These are phyloP conservation scores for Plecturocebus donacophilus DNA, from an alignment of 2,113 vertebrate species.

Conservation along the genomic window DNA sequence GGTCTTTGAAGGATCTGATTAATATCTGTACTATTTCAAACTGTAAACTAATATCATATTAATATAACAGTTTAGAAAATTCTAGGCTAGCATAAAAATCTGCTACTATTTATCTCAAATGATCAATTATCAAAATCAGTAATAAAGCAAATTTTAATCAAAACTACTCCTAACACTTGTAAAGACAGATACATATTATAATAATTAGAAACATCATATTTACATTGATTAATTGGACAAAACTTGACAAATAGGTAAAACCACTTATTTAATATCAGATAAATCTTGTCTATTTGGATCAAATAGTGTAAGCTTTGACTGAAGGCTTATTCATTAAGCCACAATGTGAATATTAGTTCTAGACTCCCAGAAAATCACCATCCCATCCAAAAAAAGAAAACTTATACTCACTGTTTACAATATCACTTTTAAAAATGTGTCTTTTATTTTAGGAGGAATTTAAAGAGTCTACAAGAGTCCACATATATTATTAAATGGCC, in stretches of 20 bases:
- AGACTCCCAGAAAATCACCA: neutral
- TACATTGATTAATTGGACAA: neutral
- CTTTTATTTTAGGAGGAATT: neutral
- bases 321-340: neutral
- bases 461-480: neutral
- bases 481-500: neutral
- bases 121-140: neutral
- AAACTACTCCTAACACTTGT: neutral
- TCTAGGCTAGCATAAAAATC: neutral
- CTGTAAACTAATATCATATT: neutral
- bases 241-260: neutral
- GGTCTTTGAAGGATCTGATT: neutral
- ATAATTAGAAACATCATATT: neutral
- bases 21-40: neutral
- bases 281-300: neutral
- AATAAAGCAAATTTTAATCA: neutral
- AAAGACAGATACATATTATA: neutral
- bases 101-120: neutral
- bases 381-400: neutral
- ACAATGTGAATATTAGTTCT: neutral
- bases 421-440: neutral
- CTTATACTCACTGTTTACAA: neutral
- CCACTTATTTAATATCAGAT: neutral
- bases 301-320: neutral
- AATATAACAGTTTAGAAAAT: neutral